Evolutionary conservation across 2,888 invertebrate species (phyloP).

Genomic region (Augochlorella aurata): DNA sequence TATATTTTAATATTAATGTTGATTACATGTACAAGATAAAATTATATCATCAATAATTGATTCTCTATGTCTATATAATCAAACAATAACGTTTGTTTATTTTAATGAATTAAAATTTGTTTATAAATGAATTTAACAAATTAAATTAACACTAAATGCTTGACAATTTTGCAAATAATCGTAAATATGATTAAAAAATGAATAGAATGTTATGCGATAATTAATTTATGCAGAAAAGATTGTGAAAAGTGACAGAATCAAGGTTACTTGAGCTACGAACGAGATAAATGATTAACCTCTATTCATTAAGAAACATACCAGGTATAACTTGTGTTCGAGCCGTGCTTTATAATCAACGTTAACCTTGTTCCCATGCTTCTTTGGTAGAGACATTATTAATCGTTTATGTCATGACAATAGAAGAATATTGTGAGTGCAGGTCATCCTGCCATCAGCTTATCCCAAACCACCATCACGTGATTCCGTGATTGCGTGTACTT

Average conservation of each 20-base stretch:
- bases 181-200: neutral
- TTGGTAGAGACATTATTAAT: conserved; percentile 77
- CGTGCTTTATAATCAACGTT: conserved; percentile 84
- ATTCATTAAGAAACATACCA: conserved; percentile 81
- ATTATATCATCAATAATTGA: neutral
- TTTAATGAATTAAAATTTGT: neutral
- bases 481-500: conserved; percentile 36
- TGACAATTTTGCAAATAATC: neutral
- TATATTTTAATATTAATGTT: neutral
- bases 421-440: conserved; percentile 35
- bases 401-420: conserved; percentile 63
- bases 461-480: conserved; percentile 35
- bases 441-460: conserved; percentile 47
- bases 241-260: neutral
- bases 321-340: conserved; percentile 85
- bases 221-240: neutral
- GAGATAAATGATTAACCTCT: conserved; percentile 49
- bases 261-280: conserved; percentile 6
- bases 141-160: neutral
- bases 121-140: neutral
- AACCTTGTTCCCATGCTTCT: conserved; percentile 77
- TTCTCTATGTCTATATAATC: neutral
- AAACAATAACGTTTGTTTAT: neutral
- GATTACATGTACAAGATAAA: neutral
- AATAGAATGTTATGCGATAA: neutral